Evolutionary conservation across 2,113 vertebrate species (phyloP).

Genomic region (Lycaon pictus): DNA sequence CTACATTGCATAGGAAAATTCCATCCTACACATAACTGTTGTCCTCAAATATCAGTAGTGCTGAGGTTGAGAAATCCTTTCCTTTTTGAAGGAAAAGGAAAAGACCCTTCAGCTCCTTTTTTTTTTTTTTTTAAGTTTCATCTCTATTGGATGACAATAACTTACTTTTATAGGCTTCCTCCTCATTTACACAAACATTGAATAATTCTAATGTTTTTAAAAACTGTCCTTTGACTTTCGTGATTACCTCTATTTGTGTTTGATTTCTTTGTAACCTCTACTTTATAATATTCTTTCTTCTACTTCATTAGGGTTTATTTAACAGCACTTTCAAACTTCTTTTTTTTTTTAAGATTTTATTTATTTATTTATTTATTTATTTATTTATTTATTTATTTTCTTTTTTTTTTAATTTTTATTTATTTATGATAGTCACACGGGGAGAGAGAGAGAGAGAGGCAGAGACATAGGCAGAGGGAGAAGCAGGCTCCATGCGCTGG

Average conservation of each 20-base stretch:
- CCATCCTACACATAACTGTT: neutral
- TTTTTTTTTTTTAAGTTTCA: conserved; percentile 32
- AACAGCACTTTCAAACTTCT: neutral
- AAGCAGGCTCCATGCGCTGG: no score
- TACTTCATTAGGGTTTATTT: conserved; percentile 29
- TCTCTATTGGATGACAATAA: neutral
- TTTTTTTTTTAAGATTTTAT: no score
- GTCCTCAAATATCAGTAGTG: neutral
- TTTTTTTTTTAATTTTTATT: no score
- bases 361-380: no score
- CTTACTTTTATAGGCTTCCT: neutral
- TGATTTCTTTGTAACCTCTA: conserved; percentile 41
- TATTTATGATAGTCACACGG: no score
- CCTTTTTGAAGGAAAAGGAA: neutral
- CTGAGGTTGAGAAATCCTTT: conserved; percentile 36
- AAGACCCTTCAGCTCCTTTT: neutral
- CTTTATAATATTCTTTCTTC: neutral
- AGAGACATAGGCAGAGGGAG: no score
- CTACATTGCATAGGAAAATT: neutral
- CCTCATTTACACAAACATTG: neutral
- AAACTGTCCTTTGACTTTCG: conserved; percentile 1
- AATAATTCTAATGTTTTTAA: neutral
- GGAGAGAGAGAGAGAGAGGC: no score
- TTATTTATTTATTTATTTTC: no score
- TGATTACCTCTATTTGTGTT: neutral